Evolutionary conservation across 2,888 invertebrate genomes (phyloP), one percentile per base, ranked within the genome.

Genomic region (Encarsia formosa): DNA sequence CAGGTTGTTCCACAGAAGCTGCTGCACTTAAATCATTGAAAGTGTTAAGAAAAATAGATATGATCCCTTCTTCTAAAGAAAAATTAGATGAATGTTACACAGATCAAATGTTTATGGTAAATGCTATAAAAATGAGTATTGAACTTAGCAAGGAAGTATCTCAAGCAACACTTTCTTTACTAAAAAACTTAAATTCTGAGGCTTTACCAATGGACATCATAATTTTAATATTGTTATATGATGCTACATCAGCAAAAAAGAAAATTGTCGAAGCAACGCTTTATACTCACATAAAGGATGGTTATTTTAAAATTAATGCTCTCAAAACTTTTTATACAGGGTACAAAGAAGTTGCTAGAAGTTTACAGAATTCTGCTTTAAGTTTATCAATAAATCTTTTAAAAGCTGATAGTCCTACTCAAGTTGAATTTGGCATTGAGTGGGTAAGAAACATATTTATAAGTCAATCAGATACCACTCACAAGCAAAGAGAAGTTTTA

Each of bases 121-220:
- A 77, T 52, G 78, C 79, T 29, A 75, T 87, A 43, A 78, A 81
- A 65, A 78, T 76, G 58, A 79, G 77, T 35, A 77, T 83, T 55
- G 65, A 80, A 8, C 76, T 78, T 35, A 80, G 80, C 5, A 84
- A 82, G 69, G 65, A 71, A 22, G 73, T 82, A 58, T 73, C 76
- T 1, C 80, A 81, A 62, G 76, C 79, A 24, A 83, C 84, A 77
- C 61, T 82, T 2, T 79, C 79, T 64, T 73, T 80, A n/a, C 74
- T 85, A 53, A 76, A 77, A 45, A 72, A 67, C 48, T 77, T 81
- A 47, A 79, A 78, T 66, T 71, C 76, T 34, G 81, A 82, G 52
- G 79, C 82, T 56, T 84, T 83, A 73, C 78, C 86, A 1, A 77
- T 88, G 54, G 88, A 89, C 73, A 76, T 87, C 44, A 72, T 87